phyloP scores from a whole-genome alignment of 2,113 vertebrate genomes.

The Oenanthe oenanthe region DNA sequence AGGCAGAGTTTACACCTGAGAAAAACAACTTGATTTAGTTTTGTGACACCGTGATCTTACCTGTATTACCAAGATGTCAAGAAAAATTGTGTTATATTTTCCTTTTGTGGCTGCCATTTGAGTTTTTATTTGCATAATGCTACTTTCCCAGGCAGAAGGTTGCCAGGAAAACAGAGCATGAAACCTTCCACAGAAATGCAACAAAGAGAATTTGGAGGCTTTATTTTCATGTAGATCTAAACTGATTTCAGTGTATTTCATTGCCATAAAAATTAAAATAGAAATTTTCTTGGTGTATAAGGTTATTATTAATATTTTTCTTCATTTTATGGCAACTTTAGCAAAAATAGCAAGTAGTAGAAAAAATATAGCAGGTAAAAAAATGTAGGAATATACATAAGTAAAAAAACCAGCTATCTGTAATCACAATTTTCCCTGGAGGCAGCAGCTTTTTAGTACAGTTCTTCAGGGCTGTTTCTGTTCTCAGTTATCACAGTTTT shows the following conservation, averaged over 20 bases:
- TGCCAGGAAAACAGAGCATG: conserved; percentile 3
- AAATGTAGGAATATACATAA: background rate
- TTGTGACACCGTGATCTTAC: background rate
- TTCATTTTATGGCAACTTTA: background rate
- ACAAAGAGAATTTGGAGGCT: background rate
- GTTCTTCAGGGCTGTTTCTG: background rate
- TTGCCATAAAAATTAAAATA: background rate
- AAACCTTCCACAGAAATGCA: conserved; percentile 8
- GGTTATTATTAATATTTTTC: background rate
- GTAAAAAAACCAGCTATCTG: background rate
- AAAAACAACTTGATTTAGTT: background rate
- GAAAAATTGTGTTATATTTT: background rate
- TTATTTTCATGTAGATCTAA: background rate
- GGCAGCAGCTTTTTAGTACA: background rate
- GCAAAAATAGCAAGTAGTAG: background rate
- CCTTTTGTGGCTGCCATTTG: background rate
- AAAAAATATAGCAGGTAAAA: background rate
- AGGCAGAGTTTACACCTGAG: background rate
- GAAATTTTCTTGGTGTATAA: background rate
- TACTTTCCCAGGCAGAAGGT: background rate
- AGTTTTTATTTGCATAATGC: conserved; percentile 13
- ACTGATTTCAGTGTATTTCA: background rate
- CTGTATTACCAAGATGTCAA: background rate
- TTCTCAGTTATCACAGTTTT: conserved; percentile 16
- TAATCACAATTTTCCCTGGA: background rate